Percentiles rank a stretch among this genome's conserved stretches.
These are phyloP conservation scores for Forbesichthys agassizii DNA, from an alignment of 2,113 vertebrate genomes.

Conservation along the genomic window DNA sequence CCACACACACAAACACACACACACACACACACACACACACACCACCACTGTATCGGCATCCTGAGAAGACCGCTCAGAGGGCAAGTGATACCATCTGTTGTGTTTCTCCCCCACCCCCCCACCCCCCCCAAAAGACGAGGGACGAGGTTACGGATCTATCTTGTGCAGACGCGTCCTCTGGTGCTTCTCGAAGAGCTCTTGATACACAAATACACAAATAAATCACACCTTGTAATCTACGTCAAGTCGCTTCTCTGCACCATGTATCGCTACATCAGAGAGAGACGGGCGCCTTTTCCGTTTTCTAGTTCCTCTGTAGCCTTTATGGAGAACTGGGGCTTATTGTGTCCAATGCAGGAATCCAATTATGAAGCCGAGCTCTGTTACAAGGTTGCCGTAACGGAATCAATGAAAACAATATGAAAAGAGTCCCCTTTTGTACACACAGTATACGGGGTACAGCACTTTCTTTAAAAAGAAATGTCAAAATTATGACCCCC, in stretches of 20 bases:
- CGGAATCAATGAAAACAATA: conserved; percentile 78
- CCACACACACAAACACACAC: conserved; percentile 2
- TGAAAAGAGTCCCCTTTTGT: conserved; percentile 49
- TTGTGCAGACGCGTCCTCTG: too few relatives aligned
- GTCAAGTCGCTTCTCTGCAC: conserved; percentile 7
- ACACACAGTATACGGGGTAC: conserved; percentile 37
- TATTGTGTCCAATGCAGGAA: conserved; percentile 46
- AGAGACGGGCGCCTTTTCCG: conserved; percentile 22
- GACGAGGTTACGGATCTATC: too few relatives aligned
- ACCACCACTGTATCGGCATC: conserved; percentile 33
- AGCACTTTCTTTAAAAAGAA: conserved; percentile 38
- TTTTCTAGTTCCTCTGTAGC: conserved; percentile 4
- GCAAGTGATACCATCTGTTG: conserved; percentile 57
- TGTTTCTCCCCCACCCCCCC: conserved; percentile 11
- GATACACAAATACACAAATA: too few relatives aligned
- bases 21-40: conserved; percentile 8
- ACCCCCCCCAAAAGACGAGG: too few relatives aligned
- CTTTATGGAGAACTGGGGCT: conserved; percentile 31
- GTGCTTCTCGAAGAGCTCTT: too few relatives aligned
- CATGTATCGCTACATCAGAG: conserved; percentile 27
- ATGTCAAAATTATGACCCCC: conserved; percentile 34
- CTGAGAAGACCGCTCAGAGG: conserved; percentile 35
- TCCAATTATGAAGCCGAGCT: conserved; percentile 68
- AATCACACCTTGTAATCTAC: background rate
- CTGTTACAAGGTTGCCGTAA: conserved; percentile 64